phyloP scores from a whole-genome alignment of 2,113 vertebrate genomes.

The Leptodactylus fuscus region DNA sequence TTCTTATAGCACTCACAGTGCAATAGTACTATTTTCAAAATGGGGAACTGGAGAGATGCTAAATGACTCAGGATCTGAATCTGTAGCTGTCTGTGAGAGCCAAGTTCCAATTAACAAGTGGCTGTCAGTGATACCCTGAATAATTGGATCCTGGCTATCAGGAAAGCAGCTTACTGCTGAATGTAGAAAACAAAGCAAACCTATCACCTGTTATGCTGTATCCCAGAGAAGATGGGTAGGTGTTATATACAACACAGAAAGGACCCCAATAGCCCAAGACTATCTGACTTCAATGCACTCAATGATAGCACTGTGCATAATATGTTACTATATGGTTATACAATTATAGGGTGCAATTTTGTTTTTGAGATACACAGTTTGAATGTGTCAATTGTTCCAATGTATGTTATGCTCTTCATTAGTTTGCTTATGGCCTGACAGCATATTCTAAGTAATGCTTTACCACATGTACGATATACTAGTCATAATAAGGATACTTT shows the following conservation, averaged over 20 bases:
- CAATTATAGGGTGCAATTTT: neutral
- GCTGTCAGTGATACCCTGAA: neutral
- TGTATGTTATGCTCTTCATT: neutral
- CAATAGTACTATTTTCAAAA: neutral
- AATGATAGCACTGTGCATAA: neutral
- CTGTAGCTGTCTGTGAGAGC: neutral
- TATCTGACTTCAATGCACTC: neutral
- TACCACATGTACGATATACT: too few relatives aligned
- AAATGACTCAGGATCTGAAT: neutral
- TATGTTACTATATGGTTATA: neutral
- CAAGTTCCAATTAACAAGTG: conserved; percentile 16
- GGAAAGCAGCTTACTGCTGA: neutral
- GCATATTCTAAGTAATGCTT: too few relatives aligned
- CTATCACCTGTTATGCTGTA: neutral
- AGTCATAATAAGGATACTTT: too few relatives aligned
- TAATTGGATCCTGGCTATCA: neutral
- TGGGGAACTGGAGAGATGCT: neutral
- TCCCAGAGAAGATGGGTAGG: neutral
- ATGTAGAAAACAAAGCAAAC: conserved; percentile 1
- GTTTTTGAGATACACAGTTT: neutral
- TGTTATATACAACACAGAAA: neutral
- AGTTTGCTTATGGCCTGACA: neutral
- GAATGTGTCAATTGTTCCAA: neutral
- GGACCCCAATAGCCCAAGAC: neutral
- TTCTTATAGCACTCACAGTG: neutral